Conservation (phyloP, 2,797 vertebrate genomes). For the Arctocebus calabarensis region DNA sequence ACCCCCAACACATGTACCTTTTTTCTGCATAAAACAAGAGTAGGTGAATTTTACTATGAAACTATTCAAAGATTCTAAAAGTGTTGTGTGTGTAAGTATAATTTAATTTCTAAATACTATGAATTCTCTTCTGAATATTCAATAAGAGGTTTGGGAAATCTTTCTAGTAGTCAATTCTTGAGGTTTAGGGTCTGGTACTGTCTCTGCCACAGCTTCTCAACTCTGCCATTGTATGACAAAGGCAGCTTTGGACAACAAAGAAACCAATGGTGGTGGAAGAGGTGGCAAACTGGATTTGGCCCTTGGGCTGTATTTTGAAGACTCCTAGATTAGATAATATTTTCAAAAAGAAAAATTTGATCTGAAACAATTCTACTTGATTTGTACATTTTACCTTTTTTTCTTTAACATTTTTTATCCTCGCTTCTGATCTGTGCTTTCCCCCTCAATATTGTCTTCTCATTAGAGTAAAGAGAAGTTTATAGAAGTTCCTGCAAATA, state of each 20-base stretch:
- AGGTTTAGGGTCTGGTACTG: rapidly evolving
- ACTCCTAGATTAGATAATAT: background rate
- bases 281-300: background rate
- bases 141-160: background rate
- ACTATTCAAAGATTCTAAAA: background rate
- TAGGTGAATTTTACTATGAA: background rate
- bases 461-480: background rate
- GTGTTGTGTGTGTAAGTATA: background rate
- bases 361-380: background rate
- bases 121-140: background rate
- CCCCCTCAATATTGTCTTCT: background rate
- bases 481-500: background rate
- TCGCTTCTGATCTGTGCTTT: background rate
- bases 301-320: background rate
- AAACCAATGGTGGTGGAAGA: background rate
- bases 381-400: slow-evolving; percentile 37
- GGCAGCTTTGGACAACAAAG: background rate
- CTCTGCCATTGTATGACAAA: background rate
- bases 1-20: background rate
- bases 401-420: background rate
- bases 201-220: background rate
- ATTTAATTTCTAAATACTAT: slow-evolving; percentile 30
- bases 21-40: background rate
- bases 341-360: background rate
- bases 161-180: background rate